Evolutionary conservation across 2,888 invertebrate species (phyloP).

Genomic region (Caenorhabditis panamensis): DNA sequence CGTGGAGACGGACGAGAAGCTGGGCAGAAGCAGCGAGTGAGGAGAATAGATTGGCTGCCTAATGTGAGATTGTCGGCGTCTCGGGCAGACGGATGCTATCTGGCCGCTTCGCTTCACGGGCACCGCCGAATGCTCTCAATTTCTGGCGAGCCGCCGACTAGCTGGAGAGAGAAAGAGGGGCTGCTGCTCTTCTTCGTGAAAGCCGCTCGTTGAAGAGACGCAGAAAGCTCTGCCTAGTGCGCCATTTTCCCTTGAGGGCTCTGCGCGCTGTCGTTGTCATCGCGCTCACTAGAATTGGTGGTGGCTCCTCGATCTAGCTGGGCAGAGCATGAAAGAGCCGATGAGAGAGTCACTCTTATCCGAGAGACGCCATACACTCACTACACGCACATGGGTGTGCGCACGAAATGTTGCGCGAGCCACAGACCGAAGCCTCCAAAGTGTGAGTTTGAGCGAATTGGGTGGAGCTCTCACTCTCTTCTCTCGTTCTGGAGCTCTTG

Average conservation of each 20-base stretch:
- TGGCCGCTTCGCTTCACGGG: conserved; percentile 43
- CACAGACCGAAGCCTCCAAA: conserved; percentile 52
- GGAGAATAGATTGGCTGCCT: conserved; percentile 60
- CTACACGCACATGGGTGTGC: conserved; percentile 49
- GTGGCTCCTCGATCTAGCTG: conserved; percentile 51
- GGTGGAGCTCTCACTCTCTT: conserved; percentile 44
- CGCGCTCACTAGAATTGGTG: conserved; percentile 60
- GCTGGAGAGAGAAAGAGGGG: conserved; percentile 35
- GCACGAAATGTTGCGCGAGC: conserved; percentile 56
- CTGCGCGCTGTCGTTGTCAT: conserved; percentile 53
- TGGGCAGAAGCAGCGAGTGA: conserved; percentile 40
- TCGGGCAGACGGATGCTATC: conserved; percentile 43
- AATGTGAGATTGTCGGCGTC: conserved; percentile 60
- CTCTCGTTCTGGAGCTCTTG: conserved; percentile 32
- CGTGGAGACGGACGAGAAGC: conserved; percentile 48
- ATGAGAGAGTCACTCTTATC: conserved; percentile 28
- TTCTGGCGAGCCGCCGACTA: conserved; percentile 50
- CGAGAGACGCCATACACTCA: conserved; percentile 37
- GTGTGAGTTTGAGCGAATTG: conserved; percentile 54
- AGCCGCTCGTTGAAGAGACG: conserved; percentile 35
- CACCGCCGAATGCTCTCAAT: conserved; percentile 56
- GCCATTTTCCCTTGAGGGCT: conserved; percentile 60
- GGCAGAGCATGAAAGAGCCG: conserved; percentile 33
- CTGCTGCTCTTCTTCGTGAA: conserved; percentile 37
- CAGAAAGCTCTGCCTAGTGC: conserved; percentile 40